phyloP scores from a whole-genome alignment of 2,888 invertebrate genomes.

The Agelastica alni region DNA sequence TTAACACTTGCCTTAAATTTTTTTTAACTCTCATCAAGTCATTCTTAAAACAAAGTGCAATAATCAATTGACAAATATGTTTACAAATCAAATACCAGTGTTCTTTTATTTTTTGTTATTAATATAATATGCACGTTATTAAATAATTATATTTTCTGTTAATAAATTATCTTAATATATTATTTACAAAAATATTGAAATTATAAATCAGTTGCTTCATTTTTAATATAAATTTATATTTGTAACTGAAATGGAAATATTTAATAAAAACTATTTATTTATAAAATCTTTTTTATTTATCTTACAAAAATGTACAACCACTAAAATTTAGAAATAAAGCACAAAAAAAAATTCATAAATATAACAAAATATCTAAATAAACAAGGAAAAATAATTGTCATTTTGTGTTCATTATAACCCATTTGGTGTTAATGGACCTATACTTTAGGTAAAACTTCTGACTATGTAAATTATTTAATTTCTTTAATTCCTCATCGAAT shows the following conservation, averaged over 20 bases:
- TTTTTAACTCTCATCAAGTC: slow-evolving; percentile 14
- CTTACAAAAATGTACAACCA: too few relatives aligned
- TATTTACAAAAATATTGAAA: slow-evolving; percentile 19
- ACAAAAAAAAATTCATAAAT: too few relatives aligned
- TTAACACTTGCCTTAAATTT: slow-evolving; percentile 22
- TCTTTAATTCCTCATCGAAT: too few relatives aligned
- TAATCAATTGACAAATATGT: slow-evolving; percentile 19
- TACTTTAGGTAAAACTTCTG: too few relatives aligned
- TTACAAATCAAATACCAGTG: slow-evolving; percentile 14
- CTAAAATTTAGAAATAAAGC: too few relatives aligned
- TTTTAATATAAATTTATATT: slow-evolving; percentile 20
- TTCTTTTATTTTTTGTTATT: slow-evolving; percentile 25
- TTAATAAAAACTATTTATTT: slow-evolving; percentile 29
- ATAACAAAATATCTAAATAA: background rate
- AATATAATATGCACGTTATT: slow-evolving; percentile 35
- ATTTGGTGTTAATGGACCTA: too few relatives aligned
- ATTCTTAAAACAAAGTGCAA: slow-evolving; percentile 15
- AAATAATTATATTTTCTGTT: slow-evolving; percentile 38
- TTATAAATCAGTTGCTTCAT: slow-evolving; percentile 10
- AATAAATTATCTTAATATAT: slow-evolving; percentile 36
- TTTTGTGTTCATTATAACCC: too few relatives aligned
- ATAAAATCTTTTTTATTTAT: background rate
- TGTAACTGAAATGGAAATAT: slow-evolving; percentile 23
- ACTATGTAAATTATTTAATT: too few relatives aligned
- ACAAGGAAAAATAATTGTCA: background rate